Conservation (phyloP, 2,888 invertebrate genomes). For the Cabera pusaria region DNA sequence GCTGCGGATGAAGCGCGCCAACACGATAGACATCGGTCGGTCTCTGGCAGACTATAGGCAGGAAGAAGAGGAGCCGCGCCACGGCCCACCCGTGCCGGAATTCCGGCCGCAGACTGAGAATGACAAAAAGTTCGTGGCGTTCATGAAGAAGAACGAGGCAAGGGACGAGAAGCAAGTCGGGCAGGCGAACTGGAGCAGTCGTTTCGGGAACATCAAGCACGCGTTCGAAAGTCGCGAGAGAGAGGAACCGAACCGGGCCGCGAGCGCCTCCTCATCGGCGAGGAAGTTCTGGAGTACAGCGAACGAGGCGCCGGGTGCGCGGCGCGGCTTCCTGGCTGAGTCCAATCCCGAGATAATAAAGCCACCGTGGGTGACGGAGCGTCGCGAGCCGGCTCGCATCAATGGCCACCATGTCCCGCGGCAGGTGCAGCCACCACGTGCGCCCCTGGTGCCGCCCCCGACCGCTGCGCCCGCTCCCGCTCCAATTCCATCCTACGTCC, state of each 20-base stretch:
- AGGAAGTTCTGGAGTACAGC: slow-evolving; percentile 85
- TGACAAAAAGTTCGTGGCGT: slow-evolving; percentile 92
- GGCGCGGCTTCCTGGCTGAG: slow-evolving; percentile 51
- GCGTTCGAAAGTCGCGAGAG: slow-evolving; percentile 87
- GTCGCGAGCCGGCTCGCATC: slow-evolving; percentile 47
- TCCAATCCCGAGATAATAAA: slow-evolving; percentile 60
- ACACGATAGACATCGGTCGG: slow-evolving; percentile 94
- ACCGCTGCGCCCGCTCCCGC: slow-evolving; percentile 21
- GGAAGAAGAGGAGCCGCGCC: slow-evolving; percentile 48
- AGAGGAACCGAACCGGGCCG: slow-evolving; percentile 61
- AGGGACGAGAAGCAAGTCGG: slow-evolving; percentile 44
- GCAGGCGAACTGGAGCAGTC: slow-evolving; percentile 89
- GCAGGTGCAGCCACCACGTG: slow-evolving; percentile 28
- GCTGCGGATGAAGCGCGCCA: slow-evolving; percentile 92
- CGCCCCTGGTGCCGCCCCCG: slow-evolving; percentile 16
- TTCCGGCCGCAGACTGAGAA: slow-evolving; percentile 93
- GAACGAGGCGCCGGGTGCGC: slow-evolving; percentile 68
- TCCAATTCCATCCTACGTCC: not conserved
- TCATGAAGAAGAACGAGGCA: slow-evolving; percentile 88
- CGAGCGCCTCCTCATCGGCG: slow-evolving; percentile 77
- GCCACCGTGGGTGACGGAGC: slow-evolving; percentile 71
- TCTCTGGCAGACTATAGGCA: slow-evolving; percentile 82
- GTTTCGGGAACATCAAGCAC: slow-evolving; percentile 93
- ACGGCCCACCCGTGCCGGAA: slow-evolving; percentile 81
- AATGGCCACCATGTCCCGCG: slow-evolving; percentile 32